Evolutionary conservation across 2,888 invertebrate genomes (phyloP).

Genomic region (Ormyrus nitidulus): DNA sequence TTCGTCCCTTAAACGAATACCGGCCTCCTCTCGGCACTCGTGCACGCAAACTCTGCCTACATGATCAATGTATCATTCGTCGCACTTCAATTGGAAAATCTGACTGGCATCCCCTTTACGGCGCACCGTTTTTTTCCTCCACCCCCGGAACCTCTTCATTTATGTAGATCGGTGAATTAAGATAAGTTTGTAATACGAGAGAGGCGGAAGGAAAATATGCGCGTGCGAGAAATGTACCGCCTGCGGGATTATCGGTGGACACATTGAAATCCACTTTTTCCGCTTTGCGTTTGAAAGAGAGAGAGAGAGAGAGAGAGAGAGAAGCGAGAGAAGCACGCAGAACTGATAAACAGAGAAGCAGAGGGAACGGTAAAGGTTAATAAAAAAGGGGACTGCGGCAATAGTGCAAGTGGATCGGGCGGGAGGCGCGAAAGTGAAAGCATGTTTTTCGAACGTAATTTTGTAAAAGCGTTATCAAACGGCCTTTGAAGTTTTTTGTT

Average conservation of each 20-base stretch:
- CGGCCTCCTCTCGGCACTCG: not conserved
- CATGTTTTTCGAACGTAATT: constrained; percentile 45
- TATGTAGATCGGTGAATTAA: constrained; percentile 60
- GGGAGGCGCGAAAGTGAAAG: constrained; percentile 45
- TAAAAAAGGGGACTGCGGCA: constrained; percentile 11
- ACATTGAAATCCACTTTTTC: constrained; percentile 45
- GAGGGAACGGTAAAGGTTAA: constrained; percentile 19
- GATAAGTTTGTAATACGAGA: constrained; percentile 59
- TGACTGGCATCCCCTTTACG: constrained; percentile 36
- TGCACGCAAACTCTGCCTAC: not conserved
- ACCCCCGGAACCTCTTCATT: constrained; percentile 55
- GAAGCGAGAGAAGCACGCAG: constrained; percentile 10
- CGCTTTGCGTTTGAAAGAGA: not conserved
- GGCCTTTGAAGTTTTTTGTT: not conserved
- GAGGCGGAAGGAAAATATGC: not conserved
- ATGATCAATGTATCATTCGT: constrained; percentile 28
- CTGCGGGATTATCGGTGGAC: constrained; percentile 40
- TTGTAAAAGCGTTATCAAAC: too few species aligned
- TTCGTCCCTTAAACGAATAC: constrained; percentile 35
- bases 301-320: not conserved
- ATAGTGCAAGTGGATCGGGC: constrained; percentile 4
- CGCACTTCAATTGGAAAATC: constrained; percentile 56
- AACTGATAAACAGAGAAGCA: constrained; percentile 39
- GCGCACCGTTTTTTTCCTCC: not conserved
- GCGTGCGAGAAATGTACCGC: constrained; percentile 30